Conservation (phyloP, 2,797 vertebrate genomes). For the Petrocephalus sullivani region DNA sequence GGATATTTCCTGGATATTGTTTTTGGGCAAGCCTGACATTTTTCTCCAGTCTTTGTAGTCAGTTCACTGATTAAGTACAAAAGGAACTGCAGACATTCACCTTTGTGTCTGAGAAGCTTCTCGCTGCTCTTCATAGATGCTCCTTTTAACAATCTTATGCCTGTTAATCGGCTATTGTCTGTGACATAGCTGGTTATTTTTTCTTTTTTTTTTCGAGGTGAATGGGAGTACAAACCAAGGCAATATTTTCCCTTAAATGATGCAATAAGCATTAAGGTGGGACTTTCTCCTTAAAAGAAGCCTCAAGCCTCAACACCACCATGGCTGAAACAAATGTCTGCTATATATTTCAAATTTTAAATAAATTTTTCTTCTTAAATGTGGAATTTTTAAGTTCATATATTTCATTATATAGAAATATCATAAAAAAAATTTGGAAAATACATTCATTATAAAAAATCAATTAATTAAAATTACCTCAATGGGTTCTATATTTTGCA, state of each 20-base stretch:
- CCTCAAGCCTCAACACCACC: not conserved
- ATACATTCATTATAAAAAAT: not conserved
- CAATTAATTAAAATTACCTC: not conserved
- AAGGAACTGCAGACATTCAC: not conserved
- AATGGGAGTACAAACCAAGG: not conserved
- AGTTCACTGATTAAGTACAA: constrained; percentile 22
- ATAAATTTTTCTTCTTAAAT: not conserved
- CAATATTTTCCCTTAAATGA: not conserved
- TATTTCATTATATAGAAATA: not conserved
- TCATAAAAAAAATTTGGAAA: not conserved
- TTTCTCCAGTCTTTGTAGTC: constrained; percentile 38
- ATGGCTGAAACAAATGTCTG: not conserved
- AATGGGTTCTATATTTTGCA: not conserved
- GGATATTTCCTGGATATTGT: constrained; percentile 44
- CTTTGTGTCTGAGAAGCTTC: not conserved
- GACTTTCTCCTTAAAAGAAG: not conserved
- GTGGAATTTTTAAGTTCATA: not conserved
- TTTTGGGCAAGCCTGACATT: constrained; percentile 45
- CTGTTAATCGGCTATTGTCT: not conserved
- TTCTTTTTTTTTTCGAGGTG: not conserved
- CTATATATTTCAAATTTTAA: not conserved
- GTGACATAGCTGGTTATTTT: not conserved
- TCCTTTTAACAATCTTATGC: not conserved
- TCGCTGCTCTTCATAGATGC: not conserved
- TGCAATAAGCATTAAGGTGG: not conserved